These are phyloP conservation scores for Caenorhabditis briggsae DNA, from an alignment of 1,140 invertebrate genomes.

Conservation along the genomic window DNA sequence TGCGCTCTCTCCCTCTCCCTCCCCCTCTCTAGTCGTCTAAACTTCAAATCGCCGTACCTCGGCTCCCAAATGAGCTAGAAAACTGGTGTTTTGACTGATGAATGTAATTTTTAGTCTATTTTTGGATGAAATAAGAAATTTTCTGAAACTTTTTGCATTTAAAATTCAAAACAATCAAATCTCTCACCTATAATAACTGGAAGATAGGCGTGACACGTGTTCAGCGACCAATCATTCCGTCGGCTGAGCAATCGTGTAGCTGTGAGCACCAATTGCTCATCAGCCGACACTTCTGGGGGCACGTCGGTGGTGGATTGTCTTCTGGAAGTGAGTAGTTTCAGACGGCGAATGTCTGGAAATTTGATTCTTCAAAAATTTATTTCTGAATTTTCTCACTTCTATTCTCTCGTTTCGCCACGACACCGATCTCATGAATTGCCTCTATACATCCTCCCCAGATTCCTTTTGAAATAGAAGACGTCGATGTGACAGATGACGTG, in stretches of 20 bases:
- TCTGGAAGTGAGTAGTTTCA: conserved; percentile 5
- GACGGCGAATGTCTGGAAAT: conserved; percentile 12
- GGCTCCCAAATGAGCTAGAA: too few species aligned
- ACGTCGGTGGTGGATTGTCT: background rate
- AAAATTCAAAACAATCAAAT: background rate
- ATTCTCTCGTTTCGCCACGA: conserved; percentile 25
- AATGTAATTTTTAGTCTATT: too few species aligned
- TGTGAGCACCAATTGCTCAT: conserved; percentile 26
- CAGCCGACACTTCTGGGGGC: conserved; percentile 22
- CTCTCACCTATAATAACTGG: conserved; percentile 19
- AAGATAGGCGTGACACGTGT: conserved; percentile 17
- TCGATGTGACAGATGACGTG: conserved; percentile 4
- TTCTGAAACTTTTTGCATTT: too few species aligned
- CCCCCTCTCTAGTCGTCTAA: too few species aligned
- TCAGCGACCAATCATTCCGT: conserved; percentile 42
- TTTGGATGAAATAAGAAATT: too few species aligned
- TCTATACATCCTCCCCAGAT: conserved; percentile 24
- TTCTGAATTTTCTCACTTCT: background rate
- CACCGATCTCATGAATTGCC: background rate
- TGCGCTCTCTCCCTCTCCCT: too few species aligned
- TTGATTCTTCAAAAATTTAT: background rate
- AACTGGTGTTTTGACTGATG: too few species aligned
- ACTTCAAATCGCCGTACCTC: too few species aligned
- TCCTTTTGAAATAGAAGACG: background rate
- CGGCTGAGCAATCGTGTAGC: conserved; percentile 23